These are phyloP conservation scores for Artemisiospiza belli DNA, from an alignment of 2,113 vertebrate genomes.

Conservation along the genomic window DNA sequence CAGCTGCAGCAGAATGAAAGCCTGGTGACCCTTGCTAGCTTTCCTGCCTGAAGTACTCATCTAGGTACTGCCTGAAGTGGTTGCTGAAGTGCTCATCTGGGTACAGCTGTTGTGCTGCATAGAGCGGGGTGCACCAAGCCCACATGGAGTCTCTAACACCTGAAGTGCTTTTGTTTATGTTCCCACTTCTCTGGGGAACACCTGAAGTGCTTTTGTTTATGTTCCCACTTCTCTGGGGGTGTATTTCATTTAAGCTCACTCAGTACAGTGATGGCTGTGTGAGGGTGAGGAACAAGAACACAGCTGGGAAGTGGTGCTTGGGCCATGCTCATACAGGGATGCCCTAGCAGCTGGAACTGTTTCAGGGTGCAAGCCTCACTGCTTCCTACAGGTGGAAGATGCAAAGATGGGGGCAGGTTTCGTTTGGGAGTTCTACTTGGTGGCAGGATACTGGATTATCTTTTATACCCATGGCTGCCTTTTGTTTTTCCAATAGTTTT, in stretches of 20 bases:
- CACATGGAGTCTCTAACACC: not conserved
- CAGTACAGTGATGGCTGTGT: fast-evolving
- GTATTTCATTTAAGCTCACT: not conserved
- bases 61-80: too few species aligned
- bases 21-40: not conserved
- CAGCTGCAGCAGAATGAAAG: not conserved
- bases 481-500: not conserved
- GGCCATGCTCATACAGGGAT: not conserved
- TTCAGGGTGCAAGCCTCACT: fast-evolving
- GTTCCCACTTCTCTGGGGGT: not conserved
- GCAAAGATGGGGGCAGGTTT: not conserved
- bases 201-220: not conserved
- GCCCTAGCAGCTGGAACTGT: not conserved
- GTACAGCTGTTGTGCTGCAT: not conserved
- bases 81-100: not conserved
- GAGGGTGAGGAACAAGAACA: not conserved
- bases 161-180: not conserved
- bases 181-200: not conserved
- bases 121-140: not conserved
- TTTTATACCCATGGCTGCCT: not conserved
- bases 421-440: not conserved
- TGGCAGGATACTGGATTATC: not conserved
- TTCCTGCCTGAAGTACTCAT: not conserved
- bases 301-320: not conserved
- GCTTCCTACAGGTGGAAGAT: not conserved